phyloP scores from a whole-genome alignment of 1,140 invertebrate species.

The Magallana ariakensis region DNA sequence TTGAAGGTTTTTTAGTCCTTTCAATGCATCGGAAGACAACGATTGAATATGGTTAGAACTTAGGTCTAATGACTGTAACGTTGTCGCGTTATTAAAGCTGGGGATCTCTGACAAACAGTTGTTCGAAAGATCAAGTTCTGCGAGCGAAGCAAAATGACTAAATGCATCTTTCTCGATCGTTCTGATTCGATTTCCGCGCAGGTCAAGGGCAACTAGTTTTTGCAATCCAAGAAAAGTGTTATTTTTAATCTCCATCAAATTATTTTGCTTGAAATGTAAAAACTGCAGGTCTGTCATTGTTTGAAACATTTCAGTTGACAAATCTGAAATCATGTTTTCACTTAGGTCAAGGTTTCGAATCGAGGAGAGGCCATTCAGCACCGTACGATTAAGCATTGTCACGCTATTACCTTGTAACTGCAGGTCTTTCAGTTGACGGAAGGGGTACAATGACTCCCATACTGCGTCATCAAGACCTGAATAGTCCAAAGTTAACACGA shows the following conservation, averaged over 20 bases:
- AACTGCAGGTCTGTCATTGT: not conserved
- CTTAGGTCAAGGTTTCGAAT: constrained; percentile 39
- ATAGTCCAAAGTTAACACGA: constrained; percentile 15
- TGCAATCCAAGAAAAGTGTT: constrained; percentile 42
- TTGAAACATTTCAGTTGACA: constrained; percentile 21
- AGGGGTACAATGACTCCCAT: constrained; percentile 30
- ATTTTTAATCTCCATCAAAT: constrained; percentile 2
- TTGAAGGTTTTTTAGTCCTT: constrained; percentile 50
- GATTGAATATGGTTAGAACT: constrained; percentile 49
- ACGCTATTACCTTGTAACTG: constrained; percentile 45
- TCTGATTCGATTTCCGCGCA: constrained; percentile 32
- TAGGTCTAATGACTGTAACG: constrained; percentile 51
- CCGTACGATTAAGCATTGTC: not conserved
- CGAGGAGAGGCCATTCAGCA: not conserved
- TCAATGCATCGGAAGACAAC: constrained; percentile 42
- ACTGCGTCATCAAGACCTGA: constrained; percentile 31
- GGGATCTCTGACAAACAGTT: constrained; percentile 49
- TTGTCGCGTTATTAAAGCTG: constrained; percentile 10
- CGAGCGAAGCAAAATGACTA: not conserved
- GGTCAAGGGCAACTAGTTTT: constrained; percentile 38
- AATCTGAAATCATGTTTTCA: constrained; percentile 17
- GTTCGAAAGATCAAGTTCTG: constrained; percentile 51
- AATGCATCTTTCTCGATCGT: constrained; percentile 25
- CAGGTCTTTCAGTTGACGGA: constrained; percentile 40
- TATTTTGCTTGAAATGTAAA: constrained; percentile 34